Conservation (phyloP, 2,113 vertebrate genomes). For the Eulemur macaco region DNA sequence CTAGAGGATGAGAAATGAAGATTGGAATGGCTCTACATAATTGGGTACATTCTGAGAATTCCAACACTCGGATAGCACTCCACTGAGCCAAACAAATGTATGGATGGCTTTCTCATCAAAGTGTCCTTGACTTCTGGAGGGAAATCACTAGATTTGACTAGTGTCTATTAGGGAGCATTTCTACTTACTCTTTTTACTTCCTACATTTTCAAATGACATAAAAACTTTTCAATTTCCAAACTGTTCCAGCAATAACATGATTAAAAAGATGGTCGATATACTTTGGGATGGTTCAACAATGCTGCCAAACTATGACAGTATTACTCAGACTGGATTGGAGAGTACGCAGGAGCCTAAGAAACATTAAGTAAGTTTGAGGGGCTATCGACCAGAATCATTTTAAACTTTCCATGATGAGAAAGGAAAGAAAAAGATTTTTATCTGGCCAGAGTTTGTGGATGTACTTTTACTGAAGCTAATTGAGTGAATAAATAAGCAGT, state of each 20-base stretch:
- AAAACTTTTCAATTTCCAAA: constrained; percentile 11
- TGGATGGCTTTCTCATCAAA: neutral
- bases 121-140: neutral
- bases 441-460: neutral
- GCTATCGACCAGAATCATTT: neutral
- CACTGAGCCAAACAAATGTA: neutral
- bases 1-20: neutral
- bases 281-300: neutral
- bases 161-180: neutral
- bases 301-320: neutral
- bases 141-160: neutral
- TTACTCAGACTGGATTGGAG: neutral
- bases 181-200: neutral
- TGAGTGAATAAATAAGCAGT: neutral
- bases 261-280: neutral
- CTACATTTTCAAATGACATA: neutral
- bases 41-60: neutral
- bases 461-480: neutral
- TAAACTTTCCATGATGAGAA: neutral
- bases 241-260: neutral
- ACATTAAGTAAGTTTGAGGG: neutral
- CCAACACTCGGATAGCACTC: neutral
- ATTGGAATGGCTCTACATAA: neutral
- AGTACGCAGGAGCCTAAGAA: neutral
- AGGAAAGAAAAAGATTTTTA: neutral